phyloP scores from a whole-genome alignment of 2,888 invertebrate species.

The Pristionchus entomophagus region DNA sequence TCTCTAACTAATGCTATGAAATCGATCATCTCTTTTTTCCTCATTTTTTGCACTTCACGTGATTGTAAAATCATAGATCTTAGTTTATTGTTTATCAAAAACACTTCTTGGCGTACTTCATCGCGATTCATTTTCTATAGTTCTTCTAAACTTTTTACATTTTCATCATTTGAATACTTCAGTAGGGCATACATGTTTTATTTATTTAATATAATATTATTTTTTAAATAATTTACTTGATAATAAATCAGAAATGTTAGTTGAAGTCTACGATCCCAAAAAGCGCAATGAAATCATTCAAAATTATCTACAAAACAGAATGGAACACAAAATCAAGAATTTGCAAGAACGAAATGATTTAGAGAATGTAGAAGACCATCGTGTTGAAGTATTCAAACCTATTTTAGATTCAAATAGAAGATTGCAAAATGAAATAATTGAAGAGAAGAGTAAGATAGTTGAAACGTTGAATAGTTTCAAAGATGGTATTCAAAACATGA shows the following conservation, averaged over 20 bases:
- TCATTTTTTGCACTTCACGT: conserved; percentile 52
- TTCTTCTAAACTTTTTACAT: conserved; percentile 34
- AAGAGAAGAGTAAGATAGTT: conserved; percentile 63
- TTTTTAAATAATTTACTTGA: background rate
- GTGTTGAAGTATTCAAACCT: conserved; percentile 63
- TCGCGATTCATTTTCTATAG: conserved; percentile 54
- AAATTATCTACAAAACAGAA: conserved; percentile 54
- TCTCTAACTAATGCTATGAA: conserved; percentile 53
- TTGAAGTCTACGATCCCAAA: conserved; percentile 60
- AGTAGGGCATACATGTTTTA: background rate
- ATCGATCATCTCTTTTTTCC: conserved; percentile 55
- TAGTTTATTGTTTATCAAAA: conserved; percentile 52
- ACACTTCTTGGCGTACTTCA: conserved; percentile 53
- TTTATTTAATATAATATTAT: background rate
- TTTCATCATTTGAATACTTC: background rate
- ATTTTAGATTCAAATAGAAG: conserved; percentile 62
- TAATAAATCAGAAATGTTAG: background rate
- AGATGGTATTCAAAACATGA: background rate
- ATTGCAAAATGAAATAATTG: conserved; percentile 63
- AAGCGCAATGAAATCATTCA: conserved; percentile 57
- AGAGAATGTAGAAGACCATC: conserved; percentile 59
- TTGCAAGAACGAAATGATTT: conserved; percentile 52
- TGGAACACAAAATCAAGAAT: conserved; percentile 57
- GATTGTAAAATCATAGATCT: conserved; percentile 52
- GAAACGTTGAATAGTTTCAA: conserved; percentile 57